Base-by-base conservation (phyloP, 2,888 invertebrate species). In the Tenthredo distinguenda region DNA sequence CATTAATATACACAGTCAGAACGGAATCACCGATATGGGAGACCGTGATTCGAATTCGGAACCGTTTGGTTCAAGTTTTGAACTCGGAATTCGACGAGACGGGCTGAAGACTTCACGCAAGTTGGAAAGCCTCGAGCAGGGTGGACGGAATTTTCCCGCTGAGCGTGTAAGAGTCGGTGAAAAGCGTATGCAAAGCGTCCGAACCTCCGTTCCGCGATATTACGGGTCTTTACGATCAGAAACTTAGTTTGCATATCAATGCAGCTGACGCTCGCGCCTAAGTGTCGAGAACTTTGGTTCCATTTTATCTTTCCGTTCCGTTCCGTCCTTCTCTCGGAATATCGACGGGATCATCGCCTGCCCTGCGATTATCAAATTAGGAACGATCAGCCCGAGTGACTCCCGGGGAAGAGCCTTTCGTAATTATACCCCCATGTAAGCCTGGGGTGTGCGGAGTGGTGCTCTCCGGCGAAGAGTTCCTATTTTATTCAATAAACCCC, bases 171-270 rank as follows among this genome's bases (percentile, higher is more conserved):
- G 68, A 31, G 18, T 18, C 5, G 47, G 26, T 83, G 62, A 72
- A 72, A 40, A 58, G 40, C 34, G 84, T 85, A 89, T 86, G 90
- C 89, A 88, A 90, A 90, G 89, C 34, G 47, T 88, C 72, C 3
- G 7, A 74, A 40, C 15, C 37, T 55, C 88, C 84, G 85, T 85
- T 47, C 15, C 15, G 87, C 85, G 89, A 89, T 91, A 91, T 91
- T 90, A 89, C 91, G 90, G 86, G 88, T 89, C 88, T 91, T 91
- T 91, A 91, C 91, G 91, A 91, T 88, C 89, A 86, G 85, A 86
- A 88, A 90, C 90, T 91, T 89, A 88, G 90, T 91, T 91, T 91
- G 91, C 91, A 91, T 91, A 91, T 90, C 91, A 90, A 91, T 91
- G 87, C 88, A 85, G 34, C 68, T 18, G 68, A 87, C 86, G 87